These are phyloP conservation scores for Siphlonurus alternatus DNA, from an alignment of 2,888 invertebrate species.

Conservation along the genomic window DNA sequence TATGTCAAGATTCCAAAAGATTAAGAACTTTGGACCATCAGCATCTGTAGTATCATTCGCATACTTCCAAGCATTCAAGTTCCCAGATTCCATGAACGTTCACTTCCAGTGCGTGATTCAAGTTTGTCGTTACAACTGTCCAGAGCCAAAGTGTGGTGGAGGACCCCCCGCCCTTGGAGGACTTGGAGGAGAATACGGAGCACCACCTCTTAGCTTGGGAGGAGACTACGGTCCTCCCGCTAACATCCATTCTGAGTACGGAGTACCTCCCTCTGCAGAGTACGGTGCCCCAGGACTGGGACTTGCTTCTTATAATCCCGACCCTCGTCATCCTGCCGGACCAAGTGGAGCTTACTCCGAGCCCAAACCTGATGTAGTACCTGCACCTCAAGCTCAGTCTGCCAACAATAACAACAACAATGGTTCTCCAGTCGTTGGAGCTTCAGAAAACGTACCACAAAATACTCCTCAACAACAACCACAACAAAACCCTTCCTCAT, in stretches of 20 bases:
- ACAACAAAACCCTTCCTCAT: slow-evolving; percentile 35
- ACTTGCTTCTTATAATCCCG: slow-evolving; percentile 31
- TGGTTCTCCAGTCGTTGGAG: too few species aligned
- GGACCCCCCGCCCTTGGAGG: slow-evolving; percentile 46
- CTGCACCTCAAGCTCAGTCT: slow-evolving; percentile 59
- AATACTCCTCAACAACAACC: slow-evolving; percentile 40
- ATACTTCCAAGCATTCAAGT: slow-evolving; percentile 93
- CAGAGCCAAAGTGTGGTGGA: slow-evolving; percentile 72
- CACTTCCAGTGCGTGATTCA: slow-evolving; percentile 95
- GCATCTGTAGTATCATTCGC: slow-evolving; percentile 90
- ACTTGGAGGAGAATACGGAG: slow-evolving; percentile 26
- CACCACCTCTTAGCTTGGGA: too few species aligned
- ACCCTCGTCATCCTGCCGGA: slow-evolving; percentile 75
- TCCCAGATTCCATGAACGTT: slow-evolving; percentile 93
- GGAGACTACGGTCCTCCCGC: slow-evolving; percentile 36
- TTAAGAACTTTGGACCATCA: slow-evolving; percentile 87
- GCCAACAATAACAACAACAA: background rate
- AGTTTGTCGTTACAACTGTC: slow-evolving; percentile 84
- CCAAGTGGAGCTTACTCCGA: slow-evolving; percentile 69
- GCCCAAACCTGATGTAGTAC: slow-evolving; percentile 61
- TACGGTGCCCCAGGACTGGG: slow-evolving; percentile 15
- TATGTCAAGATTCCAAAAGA: slow-evolving; percentile 85
- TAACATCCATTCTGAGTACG: slow-evolving; percentile 18
- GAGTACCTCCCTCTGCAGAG: slow-evolving; percentile 11
- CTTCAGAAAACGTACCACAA: background rate